phyloP scores from a whole-genome alignment of 1,140 invertebrate species.

The Chironomus tepperi region DNA sequence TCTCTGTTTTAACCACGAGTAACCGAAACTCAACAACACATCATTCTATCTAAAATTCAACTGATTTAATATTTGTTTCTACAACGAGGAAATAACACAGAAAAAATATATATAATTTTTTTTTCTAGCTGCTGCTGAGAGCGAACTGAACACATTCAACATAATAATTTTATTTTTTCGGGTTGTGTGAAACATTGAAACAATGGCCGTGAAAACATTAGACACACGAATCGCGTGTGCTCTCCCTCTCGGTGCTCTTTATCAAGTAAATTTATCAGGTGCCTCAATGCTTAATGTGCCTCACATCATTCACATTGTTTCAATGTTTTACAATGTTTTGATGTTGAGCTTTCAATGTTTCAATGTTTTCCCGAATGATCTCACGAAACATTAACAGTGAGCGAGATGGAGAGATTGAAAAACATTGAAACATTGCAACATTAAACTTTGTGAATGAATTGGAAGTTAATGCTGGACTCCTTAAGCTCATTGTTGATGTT shows the following conservation, averaged over 20 bases:
- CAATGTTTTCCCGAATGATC: background rate
- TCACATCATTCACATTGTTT: background rate
- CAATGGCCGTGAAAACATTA: background rate
- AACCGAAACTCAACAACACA: conserved; percentile 22
- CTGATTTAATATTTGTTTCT: conserved; percentile 19
- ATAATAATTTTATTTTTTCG: background rate
- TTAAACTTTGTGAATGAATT: background rate
- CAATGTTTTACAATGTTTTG: background rate
- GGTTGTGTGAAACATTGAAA: background rate
- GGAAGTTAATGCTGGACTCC: background rate
- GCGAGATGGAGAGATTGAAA: background rate
- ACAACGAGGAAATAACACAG: conserved; percentile 18
- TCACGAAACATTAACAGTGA: too few species aligned
- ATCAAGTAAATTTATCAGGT: background rate
- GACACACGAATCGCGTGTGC: background rate
- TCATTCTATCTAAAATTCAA: conserved; percentile 14
- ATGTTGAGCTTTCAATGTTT: background rate
- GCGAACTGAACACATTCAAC: background rate
- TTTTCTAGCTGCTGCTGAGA: conserved; percentile 1
- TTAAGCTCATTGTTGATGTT: background rate
- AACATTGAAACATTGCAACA: background rate
- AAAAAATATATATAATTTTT: background rate
- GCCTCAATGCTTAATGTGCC: too few species aligned
- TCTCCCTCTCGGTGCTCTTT: background rate
- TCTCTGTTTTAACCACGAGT: background rate